Base-by-base conservation (phyloP, 1,140 invertebrate species). In the Coptotermes formosanus region DNA sequence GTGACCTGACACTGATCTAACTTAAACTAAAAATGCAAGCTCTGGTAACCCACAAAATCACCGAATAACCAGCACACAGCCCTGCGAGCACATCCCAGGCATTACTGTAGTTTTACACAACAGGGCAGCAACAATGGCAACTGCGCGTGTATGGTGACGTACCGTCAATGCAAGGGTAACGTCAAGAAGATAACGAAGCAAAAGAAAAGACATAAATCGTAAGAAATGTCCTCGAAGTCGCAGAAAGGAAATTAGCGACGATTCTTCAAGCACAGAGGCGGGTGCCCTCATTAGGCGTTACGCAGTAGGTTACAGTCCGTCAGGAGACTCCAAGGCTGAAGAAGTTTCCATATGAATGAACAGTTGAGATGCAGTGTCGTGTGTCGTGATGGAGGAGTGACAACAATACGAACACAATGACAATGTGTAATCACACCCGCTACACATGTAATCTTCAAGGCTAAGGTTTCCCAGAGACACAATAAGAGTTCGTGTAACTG, bases 221-320 rank as follows among this genome's bases (percentile, higher is more conserved):
- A 30, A 69, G n/a, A n/a, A 69, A 30, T 69, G 64, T 75, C 64
- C 64, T 75, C 64, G 64, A 75, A 75, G 64, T 75, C 4, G 59
- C 21, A 64, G 59, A 64, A 64, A 64, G n/a, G 64, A 75, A 75
- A 75, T 75, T 75, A 75, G 64, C 64, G n/a, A 75, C 64, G n/a
- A 75, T 75, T 75, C 64, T 75, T 75, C 25, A 75, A 75, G 30
- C 64, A 75, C 25, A 30, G 9, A 75, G n/a, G 25, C n/a, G 16
- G 64, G 64, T 30, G 25, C 64, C 64, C 64, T 75, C 64, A 75
- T 75, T 75, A 75, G 64, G 64, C 25, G 25, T n/a, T 30, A 75
- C 30, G n/a, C 64, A 75, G 64, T 75, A 75, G n/a, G n/a, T 75
- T 11, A 30, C 25, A 75, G 30, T 30, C 64, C n/a, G 64, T 14